Base-by-base conservation (phyloP, 1,140 invertebrate genomes). In the Zaprionus vittiger region DNA sequence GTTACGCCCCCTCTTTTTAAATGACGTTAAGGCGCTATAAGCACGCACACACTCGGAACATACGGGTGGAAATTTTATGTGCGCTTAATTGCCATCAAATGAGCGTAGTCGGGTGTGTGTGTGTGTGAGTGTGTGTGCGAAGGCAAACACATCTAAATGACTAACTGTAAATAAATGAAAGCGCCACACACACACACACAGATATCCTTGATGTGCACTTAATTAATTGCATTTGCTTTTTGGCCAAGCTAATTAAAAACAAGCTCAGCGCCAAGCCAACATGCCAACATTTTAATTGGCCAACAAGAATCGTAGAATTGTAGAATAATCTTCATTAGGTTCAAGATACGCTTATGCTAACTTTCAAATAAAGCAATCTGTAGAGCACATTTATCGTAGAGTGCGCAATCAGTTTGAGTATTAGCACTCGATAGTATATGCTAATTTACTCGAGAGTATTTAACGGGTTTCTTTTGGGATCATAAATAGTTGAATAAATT, bases 1-100 rank as follows among this genome's bases (percentile, higher is more conserved):
- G 17, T 55, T 24, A 37, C 38, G 57, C 49, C 57, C 26, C 52
- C 60, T 17, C 17, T 81, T 78, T 80, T 49, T 65, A 79, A 72
- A 70, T 34, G 79, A 76, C 44, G 78, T 63, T 31, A 75, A 75
- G 73, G 60, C 47, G 63, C 72, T 38, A 52, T 26, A 57, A 54
- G 15, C 70, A 66, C 47, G 44, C 41, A 55, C 52, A 55, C n/a
- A 34, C 55, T 41, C 44, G 31, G 44, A 67, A 74, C 66, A 68
- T 52, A 75, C 41, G 54, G 31, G 37, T 64, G 31, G 49, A 55
- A 59, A 71, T 77, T 73, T 86, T 77, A 77, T 77, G 71, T 83
- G 73, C 80, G 70, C 84, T 89, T 89, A 87, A 87, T 87, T 87
- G 84, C 81, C 80, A 69, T 81, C 84, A 89, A 87, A 87, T 89